Evolutionary conservation across 2,113 vertebrate genomes (phyloP).

Genomic region (Tenebrosternarchus preto): DNA sequence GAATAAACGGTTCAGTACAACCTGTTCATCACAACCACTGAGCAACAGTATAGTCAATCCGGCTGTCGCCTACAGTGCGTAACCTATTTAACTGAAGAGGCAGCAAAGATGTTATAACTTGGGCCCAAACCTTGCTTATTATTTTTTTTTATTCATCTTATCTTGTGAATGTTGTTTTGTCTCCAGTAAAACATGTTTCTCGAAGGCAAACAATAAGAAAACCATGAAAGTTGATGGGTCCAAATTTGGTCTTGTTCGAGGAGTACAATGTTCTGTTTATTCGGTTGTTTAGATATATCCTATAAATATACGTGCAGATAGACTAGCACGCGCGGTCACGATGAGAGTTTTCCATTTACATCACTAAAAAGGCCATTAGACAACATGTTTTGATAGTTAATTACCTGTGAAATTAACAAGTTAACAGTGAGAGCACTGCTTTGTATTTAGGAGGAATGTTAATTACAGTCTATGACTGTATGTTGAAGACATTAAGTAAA

Average conservation of each 20-base stretch:
- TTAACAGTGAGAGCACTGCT: not conserved
- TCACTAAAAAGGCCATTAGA: slow-evolving; percentile 11
- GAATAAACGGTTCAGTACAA: slow-evolving; percentile 18
- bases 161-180: not conserved
- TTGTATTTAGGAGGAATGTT: not conserved
- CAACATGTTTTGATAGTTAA: not conserved
- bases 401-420: slow-evolving; percentile 8
- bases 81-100: not conserved
- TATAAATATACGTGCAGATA: not conserved
- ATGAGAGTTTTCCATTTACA: not conserved
- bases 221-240: not conserved
- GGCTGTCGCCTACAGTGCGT: not conserved
- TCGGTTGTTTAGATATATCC: not conserved
- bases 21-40: slow-evolving; percentile 33
- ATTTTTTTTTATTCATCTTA: not conserved
- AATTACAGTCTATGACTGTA: not conserved
- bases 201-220: not conserved
- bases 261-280: not conserved
- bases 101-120: not conserved
- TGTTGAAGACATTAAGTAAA: no score
- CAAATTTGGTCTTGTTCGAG: not conserved
- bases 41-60: slow-evolving; percentile 12
- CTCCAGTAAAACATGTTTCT: not conserved
- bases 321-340: slow-evolving; percentile 19
- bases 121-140: not conserved